These are phyloP conservation scores for Hedychridium roseum DNA, from an alignment of 2,888 invertebrate genomes.

Conservation along the genomic window DNA sequence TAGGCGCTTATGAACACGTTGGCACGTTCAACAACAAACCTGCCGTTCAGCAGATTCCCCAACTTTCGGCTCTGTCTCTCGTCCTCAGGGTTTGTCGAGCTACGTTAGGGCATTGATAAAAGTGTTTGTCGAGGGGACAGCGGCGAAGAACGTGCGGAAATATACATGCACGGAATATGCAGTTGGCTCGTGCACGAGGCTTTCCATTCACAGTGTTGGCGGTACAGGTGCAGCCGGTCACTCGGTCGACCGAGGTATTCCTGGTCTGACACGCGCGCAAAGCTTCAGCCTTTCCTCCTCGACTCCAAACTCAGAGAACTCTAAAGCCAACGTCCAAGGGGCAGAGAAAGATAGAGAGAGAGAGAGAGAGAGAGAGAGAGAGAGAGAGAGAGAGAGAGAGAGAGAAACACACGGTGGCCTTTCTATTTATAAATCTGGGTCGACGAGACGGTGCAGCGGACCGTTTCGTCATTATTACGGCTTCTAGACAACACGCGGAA, in stretches of 20 bases:
- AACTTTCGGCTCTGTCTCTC: too few relatives aligned
- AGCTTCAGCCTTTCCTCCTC: conserved; percentile 37
- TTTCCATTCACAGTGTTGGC: too few relatives aligned
- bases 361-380: conserved; percentile 21
- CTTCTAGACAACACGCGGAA: conserved; percentile 22
- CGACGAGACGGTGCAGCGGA: conserved; percentile 36
- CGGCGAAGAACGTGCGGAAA: too few relatives aligned
- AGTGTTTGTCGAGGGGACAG: too few relatives aligned
- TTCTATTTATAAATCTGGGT: conserved; percentile 55
- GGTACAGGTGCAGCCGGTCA: conserved; percentile 34
- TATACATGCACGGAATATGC: too few relatives aligned
- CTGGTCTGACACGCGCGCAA: conserved; percentile 40
- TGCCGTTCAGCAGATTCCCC: too few relatives aligned
- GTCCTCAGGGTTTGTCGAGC: too few relatives aligned
- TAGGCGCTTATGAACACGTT: too few relatives aligned
- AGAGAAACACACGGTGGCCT: conserved; percentile 33
- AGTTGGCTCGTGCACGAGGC: too few relatives aligned
- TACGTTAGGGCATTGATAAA: too few relatives aligned
- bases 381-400: conserved; percentile 24
- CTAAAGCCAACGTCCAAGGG: neutral
- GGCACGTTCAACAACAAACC: too few relatives aligned
- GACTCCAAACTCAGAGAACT: neutral
- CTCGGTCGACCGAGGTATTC: conserved; percentile 40
- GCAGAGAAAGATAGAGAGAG: neutral
- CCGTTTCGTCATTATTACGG: conserved; percentile 41